These are phyloP conservation scores for Papilio demoleus DNA, from an alignment of 2,888 invertebrate genomes.

Conservation along the genomic window DNA sequence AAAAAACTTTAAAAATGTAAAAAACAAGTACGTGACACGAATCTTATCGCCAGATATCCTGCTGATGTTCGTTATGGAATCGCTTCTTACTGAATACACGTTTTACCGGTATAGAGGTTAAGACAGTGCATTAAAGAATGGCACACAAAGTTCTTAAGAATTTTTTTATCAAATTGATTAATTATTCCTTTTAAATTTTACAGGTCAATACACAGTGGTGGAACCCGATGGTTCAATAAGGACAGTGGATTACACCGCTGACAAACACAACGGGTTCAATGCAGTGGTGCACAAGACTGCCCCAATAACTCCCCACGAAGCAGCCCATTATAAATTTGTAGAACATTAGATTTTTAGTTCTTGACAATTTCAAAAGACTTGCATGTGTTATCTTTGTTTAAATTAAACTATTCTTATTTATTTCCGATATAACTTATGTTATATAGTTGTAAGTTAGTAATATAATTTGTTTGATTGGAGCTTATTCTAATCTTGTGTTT, in stretches of 20 bases:
- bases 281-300: conserved; percentile 78
- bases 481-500: conserved; percentile 9
- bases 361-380: conserved; percentile 13
- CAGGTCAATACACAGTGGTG: conserved; percentile 79
- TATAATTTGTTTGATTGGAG: neutral
- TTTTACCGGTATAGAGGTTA: no score
- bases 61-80: no score
- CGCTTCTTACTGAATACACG: no score
- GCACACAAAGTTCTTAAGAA: no score
- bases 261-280: conserved; percentile 80
- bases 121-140: no score
- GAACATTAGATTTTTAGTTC: conserved; percentile 32
- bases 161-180: neutral
- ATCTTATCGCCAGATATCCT: no score
- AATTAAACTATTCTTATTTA: conserved; percentile 12
- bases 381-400: neutral
- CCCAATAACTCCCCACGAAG: conserved; percentile 74
- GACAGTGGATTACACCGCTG: conserved; percentile 80
- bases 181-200: conserved; percentile 39
- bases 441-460: conserved; percentile 26
- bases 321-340: conserved; percentile 51
- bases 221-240: conserved; percentile 80
- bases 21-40: no score
- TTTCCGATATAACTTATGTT: neutral
- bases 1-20: no score